Evolutionary conservation across 2,113 vertebrate genomes (phyloP).

Genomic region (Aphelocoma coerulescens): DNA sequence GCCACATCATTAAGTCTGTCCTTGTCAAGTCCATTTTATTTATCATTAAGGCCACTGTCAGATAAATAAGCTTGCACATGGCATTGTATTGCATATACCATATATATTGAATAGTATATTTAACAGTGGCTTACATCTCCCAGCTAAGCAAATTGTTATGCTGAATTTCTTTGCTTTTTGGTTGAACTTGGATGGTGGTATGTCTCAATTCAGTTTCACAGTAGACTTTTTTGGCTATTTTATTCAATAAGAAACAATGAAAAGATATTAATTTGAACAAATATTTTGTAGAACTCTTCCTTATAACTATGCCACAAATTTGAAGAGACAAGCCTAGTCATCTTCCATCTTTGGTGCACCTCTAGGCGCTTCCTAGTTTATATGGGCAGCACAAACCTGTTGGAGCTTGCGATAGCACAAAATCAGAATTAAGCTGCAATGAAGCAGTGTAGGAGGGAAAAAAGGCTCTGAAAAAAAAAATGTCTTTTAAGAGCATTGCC

Average conservation of each 20-base stretch:
- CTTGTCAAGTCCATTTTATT: conserved; percentile 42
- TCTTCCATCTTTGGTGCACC: not conserved
- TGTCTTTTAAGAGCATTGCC: not conserved
- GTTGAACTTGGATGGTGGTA: not conserved
- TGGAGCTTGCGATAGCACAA: not conserved
- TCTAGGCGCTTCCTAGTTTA: not conserved
- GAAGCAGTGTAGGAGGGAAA: not conserved
- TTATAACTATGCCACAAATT: not conserved
- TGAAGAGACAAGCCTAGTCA: not conserved
- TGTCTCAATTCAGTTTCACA: not conserved
- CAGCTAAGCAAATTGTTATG: not conserved
- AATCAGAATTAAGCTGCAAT: not conserved
- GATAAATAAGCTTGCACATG: not conserved
- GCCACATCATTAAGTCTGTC: conserved; percentile 22
- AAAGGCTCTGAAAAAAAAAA: not conserved
- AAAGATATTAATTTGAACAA: not conserved
- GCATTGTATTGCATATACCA: not conserved
- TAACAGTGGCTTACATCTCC: not conserved
- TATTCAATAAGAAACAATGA: not conserved
- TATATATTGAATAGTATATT: not conserved
- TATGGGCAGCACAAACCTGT: not conserved
- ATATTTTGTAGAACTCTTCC: not conserved
- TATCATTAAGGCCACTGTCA: not conserved
- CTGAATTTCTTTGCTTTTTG: not conserved
- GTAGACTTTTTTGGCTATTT: not conserved